These are phyloP conservation scores for Anas platyrhynchos DNA, from an alignment of 2,113 vertebrate genomes.

Conservation along the genomic window DNA sequence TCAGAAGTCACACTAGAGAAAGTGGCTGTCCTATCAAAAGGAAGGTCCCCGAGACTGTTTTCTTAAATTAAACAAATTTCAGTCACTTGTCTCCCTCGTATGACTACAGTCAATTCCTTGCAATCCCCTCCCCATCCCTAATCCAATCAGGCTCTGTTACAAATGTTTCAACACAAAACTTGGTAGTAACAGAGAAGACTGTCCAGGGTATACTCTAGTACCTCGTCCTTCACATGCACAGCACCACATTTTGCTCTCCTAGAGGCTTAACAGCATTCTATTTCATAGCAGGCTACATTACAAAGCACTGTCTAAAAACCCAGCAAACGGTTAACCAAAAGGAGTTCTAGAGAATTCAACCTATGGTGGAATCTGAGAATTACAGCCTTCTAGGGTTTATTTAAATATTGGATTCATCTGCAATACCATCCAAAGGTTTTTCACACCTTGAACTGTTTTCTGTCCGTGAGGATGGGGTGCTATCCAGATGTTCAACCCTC, in stretches of 20 bases:
- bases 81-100: slow-evolving; percentile 47
- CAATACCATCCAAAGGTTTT: slow-evolving; percentile 56
- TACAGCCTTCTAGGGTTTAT: slow-evolving; percentile 51
- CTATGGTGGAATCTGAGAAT: slow-evolving; percentile 27
- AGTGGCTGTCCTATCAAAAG: slow-evolving; percentile 45
- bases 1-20: neutral
- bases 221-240: neutral
- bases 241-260: neutral
- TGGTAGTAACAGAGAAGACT: slow-evolving; percentile 1
- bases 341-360: slow-evolving; percentile 40
- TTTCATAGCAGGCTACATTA: slow-evolving; percentile 44
- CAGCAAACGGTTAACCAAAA: slow-evolving; percentile 24
- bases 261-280: neutral
- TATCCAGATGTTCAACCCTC: slow-evolving; percentile 52
- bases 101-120: neutral
- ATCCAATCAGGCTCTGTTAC: slow-evolving; percentile 47
- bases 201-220: neutral
- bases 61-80: slow-evolving; percentile 45
- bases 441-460: slow-evolving; percentile 50
- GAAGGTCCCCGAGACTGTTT: slow-evolving; percentile 50
- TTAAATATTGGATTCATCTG: slow-evolving; percentile 54
- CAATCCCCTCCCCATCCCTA: slow-evolving; percentile 22
- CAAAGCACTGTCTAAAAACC: neutral
- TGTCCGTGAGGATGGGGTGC: slow-evolving; percentile 53
- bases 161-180: slow-evolving; percentile 38